These are phyloP conservation scores for Phlogophora meticulosa DNA, from an alignment of 2,888 invertebrate species.

Conservation along the genomic window DNA sequence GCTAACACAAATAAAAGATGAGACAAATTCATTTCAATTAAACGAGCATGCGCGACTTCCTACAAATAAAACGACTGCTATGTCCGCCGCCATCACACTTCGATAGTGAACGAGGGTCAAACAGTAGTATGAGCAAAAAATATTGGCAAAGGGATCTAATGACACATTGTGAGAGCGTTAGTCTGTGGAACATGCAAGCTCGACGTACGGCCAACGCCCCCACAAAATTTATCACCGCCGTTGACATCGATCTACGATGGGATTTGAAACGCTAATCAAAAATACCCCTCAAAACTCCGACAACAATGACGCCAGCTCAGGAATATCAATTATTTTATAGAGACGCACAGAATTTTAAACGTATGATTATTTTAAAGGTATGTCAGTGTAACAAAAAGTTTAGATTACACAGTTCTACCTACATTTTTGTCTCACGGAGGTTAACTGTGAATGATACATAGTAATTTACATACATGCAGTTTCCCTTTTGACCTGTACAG, in stretches of 20 bases:
- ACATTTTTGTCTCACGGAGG: conserved; percentile 11
- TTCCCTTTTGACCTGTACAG: conserved; percentile 52
- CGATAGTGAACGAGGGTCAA: conserved; percentile 80
- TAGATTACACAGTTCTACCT: conserved; percentile 21
- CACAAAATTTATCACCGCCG: conserved; percentile 75
- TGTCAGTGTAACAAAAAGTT: conserved; percentile 34
- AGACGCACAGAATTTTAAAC: conserved; percentile 58
- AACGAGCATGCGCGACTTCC: conserved; percentile 72
- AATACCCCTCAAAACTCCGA: conserved; percentile 61
- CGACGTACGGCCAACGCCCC: conserved; percentile 80
- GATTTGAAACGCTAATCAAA: conserved; percentile 78
- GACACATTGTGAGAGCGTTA: conserved; percentile 78
- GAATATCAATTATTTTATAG: conserved; percentile 64
- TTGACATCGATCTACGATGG: conserved; percentile 75
- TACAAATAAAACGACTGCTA: conserved; percentile 76
- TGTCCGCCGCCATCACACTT: conserved; percentile 77
- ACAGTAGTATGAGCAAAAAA: conserved; percentile 80
- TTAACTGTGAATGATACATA: conserved; percentile 22
- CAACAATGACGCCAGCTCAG: conserved; percentile 55
- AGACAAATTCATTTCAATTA: conserved; percentile 78
- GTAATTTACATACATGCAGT: conserved; percentile 31
- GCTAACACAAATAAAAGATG: conserved; percentile 69
- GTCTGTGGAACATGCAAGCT: conserved; percentile 72
- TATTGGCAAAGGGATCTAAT: conserved; percentile 80
- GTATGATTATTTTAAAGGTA: no score